These are phyloP conservation scores for human (Homo sapiens) DNA, from an alignment of 2,113 vertebrate species.

Conservation along the genomic window DNA sequence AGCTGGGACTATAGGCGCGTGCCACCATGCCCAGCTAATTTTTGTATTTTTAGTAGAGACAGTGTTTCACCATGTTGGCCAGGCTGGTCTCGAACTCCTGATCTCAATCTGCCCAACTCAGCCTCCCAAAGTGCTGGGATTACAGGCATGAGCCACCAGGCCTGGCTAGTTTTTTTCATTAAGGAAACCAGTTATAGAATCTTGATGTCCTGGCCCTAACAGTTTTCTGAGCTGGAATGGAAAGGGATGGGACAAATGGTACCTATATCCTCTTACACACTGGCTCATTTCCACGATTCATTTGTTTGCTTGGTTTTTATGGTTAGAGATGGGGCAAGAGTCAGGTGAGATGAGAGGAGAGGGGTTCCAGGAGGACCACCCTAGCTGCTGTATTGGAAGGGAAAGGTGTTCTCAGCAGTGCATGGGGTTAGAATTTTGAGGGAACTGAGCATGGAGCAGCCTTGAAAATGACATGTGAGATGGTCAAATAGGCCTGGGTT, in stretches of 20 bases:
- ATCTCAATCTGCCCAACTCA: too few relatives aligned
- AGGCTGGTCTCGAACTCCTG: too few relatives aligned
- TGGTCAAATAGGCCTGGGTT: neutral
- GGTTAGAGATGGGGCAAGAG: neutral
- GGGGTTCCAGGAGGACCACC: neutral
- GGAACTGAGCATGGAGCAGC: neutral
- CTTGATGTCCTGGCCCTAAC: neutral
- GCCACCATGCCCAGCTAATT: too few relatives aligned
- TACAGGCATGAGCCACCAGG: too few relatives aligned
- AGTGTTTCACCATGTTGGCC: too few relatives aligned
- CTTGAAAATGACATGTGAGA: neutral
- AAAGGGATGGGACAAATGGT: neutral
- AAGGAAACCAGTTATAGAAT: neutral
- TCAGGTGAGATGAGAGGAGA: neutral
- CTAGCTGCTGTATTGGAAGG: neutral
- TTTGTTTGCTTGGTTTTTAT: constrained; percentile 12
- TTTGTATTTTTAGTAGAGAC: too few relatives aligned
- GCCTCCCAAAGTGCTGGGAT: too few relatives aligned
- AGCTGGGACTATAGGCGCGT: too few relatives aligned
- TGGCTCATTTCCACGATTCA: neutral
- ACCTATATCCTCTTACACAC: neutral
- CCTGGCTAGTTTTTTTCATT: neutral
- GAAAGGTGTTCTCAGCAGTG: neutral
- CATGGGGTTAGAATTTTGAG: neutral
- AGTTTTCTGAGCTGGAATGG: neutral